phyloP scores from a whole-genome alignment of 2,797 vertebrate species.

The Erethizon dorsatum region DNA sequence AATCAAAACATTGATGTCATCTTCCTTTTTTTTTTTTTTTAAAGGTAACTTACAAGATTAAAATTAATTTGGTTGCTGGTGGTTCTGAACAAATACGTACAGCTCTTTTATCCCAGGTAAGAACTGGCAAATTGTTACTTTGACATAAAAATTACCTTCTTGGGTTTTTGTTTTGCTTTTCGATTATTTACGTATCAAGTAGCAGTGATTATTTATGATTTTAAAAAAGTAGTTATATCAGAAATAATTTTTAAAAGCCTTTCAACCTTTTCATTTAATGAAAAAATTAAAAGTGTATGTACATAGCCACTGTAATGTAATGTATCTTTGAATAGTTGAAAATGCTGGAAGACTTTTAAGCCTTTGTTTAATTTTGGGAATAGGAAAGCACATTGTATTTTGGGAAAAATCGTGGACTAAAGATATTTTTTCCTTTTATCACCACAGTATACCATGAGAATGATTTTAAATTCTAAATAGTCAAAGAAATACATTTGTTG shows the following conservation, averaged over 20 bases:
- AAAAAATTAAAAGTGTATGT: neutral
- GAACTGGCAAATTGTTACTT: constrained; percentile 77
- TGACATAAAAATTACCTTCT: constrained; percentile 54
- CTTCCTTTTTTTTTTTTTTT: constrained; percentile 71
- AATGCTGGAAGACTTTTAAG: constrained; percentile 57
- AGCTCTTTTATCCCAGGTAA: constrained; percentile 88
- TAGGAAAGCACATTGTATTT: constrained; percentile 46
- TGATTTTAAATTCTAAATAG: constrained; percentile 52
- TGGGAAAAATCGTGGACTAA: constrained; percentile 24
- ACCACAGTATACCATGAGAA: neutral
- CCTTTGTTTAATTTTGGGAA: constrained; percentile 77
- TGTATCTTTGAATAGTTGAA: constrained; percentile 66
- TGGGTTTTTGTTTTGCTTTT: constrained; percentile 47
- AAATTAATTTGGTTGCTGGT: constrained; percentile 84
- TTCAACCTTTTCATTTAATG: constrained; percentile 32
- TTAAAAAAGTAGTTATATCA: constrained; percentile 12
- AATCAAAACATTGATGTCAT: constrained; percentile 69
- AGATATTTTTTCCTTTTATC: neutral
- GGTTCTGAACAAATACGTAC: constrained; percentile 77
- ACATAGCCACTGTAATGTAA: constrained; percentile 52
- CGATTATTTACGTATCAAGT: constrained; percentile 33
- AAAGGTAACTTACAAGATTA: constrained; percentile 85
- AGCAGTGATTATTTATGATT: neutral
- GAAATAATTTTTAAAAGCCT: constrained; percentile 48
- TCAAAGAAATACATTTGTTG: constrained; percentile 37